Conservation (phyloP, 2,888 invertebrate genomes). For the Nomada ruficornis region DNA sequence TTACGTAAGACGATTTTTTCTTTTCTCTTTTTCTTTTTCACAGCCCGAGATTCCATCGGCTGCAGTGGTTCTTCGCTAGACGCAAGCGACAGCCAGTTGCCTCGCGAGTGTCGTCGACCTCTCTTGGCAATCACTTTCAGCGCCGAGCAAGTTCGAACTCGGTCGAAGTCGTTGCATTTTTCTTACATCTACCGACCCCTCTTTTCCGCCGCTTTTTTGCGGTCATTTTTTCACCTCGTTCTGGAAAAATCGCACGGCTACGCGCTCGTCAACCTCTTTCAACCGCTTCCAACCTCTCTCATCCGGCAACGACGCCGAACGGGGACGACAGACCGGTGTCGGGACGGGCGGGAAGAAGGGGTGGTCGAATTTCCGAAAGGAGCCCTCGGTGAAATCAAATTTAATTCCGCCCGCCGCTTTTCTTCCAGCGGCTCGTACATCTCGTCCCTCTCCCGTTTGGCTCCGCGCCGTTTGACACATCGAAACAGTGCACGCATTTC, state of each 20-base stretch:
- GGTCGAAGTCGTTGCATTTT: background rate
- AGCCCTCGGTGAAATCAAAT: conserved; percentile 31
- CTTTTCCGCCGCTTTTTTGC: background rate
- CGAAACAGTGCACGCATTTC: conserved; percentile 10
- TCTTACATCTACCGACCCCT: no score
- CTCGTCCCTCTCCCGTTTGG: background rate
- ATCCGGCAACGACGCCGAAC: conserved; percentile 1
- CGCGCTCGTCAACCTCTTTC: conserved; percentile 29
- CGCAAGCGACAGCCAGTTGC: conserved; percentile 10
- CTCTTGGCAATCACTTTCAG: conserved; percentile 24
- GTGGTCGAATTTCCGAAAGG: conserved; percentile 24
- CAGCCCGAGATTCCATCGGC: conserved; percentile 24
- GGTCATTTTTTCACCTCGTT: background rate
- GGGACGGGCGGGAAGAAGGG: background rate
- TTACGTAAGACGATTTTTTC: conserved; percentile 63
- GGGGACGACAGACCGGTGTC: conserved; percentile 28
- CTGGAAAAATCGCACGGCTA: conserved; percentile 3
- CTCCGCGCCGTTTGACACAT: conserved; percentile 15
- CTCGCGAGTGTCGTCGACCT: conserved; percentile 40
- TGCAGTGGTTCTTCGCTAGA: conserved; percentile 3
- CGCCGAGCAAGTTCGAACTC: background rate
- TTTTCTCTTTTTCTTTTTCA: conserved; percentile 26
- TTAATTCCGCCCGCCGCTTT: conserved; percentile 42
- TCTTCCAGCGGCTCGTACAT: background rate
- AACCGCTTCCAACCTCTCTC: background rate